Evolutionary conservation across 1,140 invertebrate genomes (phyloP).

Genomic region (Dendroctonus valens): DNA sequence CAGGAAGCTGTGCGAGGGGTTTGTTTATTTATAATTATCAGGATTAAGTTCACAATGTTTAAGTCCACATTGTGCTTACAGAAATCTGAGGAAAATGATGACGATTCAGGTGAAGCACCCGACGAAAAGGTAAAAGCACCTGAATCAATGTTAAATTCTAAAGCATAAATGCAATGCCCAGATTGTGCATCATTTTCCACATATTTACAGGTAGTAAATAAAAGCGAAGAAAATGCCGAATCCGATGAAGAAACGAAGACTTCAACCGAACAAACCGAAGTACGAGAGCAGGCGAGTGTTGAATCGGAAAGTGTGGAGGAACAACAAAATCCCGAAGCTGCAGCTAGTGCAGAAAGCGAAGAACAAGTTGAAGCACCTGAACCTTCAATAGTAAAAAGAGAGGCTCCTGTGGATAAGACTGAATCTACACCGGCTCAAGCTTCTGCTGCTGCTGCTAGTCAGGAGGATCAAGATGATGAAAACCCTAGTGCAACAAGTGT

Average conservation of each 20-base stretch:
- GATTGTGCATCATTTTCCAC: not conserved
- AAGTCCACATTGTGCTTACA: constrained; percentile 13
- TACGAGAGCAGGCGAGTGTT: constrained; percentile 28
- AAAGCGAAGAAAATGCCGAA: constrained; percentile 31
- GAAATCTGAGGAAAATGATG: constrained; percentile 33
- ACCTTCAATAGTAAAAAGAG: constrained; percentile 22
- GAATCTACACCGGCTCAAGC: constrained; percentile 10
- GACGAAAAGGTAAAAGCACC: constrained; percentile 29
- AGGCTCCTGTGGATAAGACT: constrained; percentile 2
- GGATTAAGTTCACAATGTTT: not conserved
- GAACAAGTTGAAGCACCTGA: constrained; percentile 22
- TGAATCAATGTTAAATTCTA: not conserved
- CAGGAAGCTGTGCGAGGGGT: constrained; percentile 41
- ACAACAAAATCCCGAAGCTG: constrained; percentile 23
- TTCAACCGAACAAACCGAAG: constrained; percentile 18
- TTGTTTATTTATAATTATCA: constrained; percentile 1
- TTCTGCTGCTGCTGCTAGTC: constrained; percentile 12
- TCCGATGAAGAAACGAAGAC: constrained; percentile 26
- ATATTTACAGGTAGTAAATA: constrained; percentile 23
- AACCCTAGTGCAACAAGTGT: constrained; percentile 15
- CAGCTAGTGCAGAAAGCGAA: constrained; percentile 15
- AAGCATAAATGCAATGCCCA: not conserved
- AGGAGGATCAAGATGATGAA: constrained; percentile 22
- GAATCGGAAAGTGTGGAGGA: constrained; percentile 33
- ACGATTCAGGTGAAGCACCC: constrained; percentile 31